These are phyloP conservation scores for Vombatus ursinus DNA, from an alignment of 2,113 vertebrate genomes.

Conservation along the genomic window DNA sequence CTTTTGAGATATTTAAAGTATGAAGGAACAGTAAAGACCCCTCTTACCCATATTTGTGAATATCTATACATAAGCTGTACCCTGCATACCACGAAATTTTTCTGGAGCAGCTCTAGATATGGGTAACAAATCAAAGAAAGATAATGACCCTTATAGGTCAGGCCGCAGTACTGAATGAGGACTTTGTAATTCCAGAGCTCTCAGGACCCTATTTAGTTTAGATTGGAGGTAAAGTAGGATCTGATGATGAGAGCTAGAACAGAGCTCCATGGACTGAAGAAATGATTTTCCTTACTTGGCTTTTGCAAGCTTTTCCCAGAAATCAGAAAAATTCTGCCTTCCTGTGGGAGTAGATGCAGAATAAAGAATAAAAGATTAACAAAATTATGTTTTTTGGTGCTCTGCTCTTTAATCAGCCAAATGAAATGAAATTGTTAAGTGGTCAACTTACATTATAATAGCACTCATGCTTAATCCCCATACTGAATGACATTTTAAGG, in stretches of 20 bases:
- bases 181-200: too few relatives aligned
- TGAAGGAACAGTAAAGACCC: too few relatives aligned
- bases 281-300: neutral
- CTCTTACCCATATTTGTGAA: too few relatives aligned
- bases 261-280: neutral
- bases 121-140: too few relatives aligned
- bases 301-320: neutral
- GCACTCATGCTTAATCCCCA: slow-evolving; percentile 43
- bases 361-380: slow-evolving; percentile 51
- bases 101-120: too few relatives aligned
- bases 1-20: too few relatives aligned
- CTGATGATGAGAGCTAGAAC: neutral
- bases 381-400: slow-evolving; percentile 23
- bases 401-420: slow-evolving; percentile 37
- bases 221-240: neutral
- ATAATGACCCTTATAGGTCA: too few relatives aligned
- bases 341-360: slow-evolving; percentile 9
- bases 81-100: too few relatives aligned
- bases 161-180: too few relatives aligned
- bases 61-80: too few relatives aligned
- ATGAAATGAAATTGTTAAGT: slow-evolving; percentile 59
- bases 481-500: slow-evolving; percentile 56
- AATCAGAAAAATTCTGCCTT: slow-evolving; percentile 35
- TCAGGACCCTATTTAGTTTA: too few relatives aligned
- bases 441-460: slow-evolving; percentile 44